Percentiles rank a stretch among this genome's conserved stretches.
phyloP scores from a whole-genome alignment of 2,888 invertebrate species.

The Luffia ferchaultella region DNA sequence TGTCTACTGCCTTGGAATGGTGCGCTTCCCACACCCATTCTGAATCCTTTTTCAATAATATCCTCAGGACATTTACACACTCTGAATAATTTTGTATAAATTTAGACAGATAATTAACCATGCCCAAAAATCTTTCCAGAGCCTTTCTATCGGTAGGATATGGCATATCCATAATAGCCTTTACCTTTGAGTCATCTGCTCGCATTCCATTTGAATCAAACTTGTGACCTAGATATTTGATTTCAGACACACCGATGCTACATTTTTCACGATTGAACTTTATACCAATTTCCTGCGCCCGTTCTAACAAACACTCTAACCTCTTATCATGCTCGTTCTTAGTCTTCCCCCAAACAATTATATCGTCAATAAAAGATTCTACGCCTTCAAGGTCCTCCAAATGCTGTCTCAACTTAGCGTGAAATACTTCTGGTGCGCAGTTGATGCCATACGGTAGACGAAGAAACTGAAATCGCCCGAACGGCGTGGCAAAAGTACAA shows the following conservation, averaged over 20 bases:
- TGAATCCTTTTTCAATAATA: slow-evolving; percentile 18
- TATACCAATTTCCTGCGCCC: slow-evolving; percentile 9
- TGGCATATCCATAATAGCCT: slow-evolving; percentile 4
- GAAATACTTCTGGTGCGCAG: slow-evolving; percentile 14
- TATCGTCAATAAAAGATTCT: slow-evolving; percentile 12
- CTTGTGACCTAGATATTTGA: background rate
- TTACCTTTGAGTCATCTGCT: slow-evolving; percentile 7
- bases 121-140: slow-evolving; percentile 3
- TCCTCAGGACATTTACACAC: slow-evolving; percentile 8
- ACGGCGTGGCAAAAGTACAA: slow-evolving; percentile 2
- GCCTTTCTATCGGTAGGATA: background rate
- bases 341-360: slow-evolving; percentile 7
- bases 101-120: slow-evolving; percentile 6
- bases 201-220: slow-evolving; percentile 6
- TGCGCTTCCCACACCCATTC: slow-evolving; percentile 18
- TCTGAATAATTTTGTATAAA: slow-evolving; percentile 12
- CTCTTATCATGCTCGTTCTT: slow-evolving; percentile 8
- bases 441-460: slow-evolving; percentile 16
- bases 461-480: slow-evolving; percentile 1
- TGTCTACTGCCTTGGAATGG: slow-evolving; percentile 14
- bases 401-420: slow-evolving; percentile 11
- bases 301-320: slow-evolving; percentile 8
- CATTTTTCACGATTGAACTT: slow-evolving; percentile 15
- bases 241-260: slow-evolving; percentile 4
- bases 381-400: slow-evolving; percentile 12